A percentile compares a stretch with the other conserved stretches of the same genome.
Evolutionary conservation across 2,113 vertebrate species (phyloP).

Genomic region (Larimichthys crocea): DNA sequence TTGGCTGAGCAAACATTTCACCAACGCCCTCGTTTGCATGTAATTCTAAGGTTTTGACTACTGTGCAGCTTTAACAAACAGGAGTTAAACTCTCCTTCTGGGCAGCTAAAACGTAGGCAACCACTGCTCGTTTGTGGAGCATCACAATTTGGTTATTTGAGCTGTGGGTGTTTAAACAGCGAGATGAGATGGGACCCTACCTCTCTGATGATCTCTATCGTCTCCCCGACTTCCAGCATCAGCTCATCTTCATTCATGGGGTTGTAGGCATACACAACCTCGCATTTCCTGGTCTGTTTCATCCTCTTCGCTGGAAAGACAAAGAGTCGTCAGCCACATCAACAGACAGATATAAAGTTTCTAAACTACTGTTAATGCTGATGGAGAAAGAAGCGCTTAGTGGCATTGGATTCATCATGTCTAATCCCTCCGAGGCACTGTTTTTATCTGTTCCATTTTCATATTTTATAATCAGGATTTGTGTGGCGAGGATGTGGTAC

Average conservation of each 20-base stretch:
- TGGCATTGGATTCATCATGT: not conserved
- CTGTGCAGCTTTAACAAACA: not conserved
- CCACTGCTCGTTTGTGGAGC: not conserved
- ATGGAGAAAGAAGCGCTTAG: not conserved
- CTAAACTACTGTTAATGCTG: not conserved
- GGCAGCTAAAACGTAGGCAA: not conserved
- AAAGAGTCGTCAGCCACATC: slow-evolving; percentile 4
- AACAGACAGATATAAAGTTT: slow-evolving; percentile 1
- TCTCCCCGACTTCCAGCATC: slow-evolving; percentile 85
- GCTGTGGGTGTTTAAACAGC: not conserved
- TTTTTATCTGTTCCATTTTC: not conserved
- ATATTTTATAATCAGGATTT: slow-evolving; percentile 19
- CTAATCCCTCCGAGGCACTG: slow-evolving; percentile 4
- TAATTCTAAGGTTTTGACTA: not conserved
- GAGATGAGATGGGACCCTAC: slow-evolving; percentile 34
- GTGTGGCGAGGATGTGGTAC: slow-evolving; percentile 37
- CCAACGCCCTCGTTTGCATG: slow-evolving; percentile 18
- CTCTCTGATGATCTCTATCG: slow-evolving; percentile 87
- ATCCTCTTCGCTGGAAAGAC: slow-evolving; percentile 67
- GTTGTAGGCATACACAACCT: slow-evolving; percentile 83
- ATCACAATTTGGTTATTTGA: not conserved
- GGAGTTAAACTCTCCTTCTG: not conserved
- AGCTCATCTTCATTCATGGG: slow-evolving; percentile 85
- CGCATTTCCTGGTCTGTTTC: slow-evolving; percentile 84
- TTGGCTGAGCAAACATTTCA: slow-evolving; percentile 14